Conservation (phyloP, 2,113 vertebrate genomes). For the Chlamydotis undulata region DNA sequence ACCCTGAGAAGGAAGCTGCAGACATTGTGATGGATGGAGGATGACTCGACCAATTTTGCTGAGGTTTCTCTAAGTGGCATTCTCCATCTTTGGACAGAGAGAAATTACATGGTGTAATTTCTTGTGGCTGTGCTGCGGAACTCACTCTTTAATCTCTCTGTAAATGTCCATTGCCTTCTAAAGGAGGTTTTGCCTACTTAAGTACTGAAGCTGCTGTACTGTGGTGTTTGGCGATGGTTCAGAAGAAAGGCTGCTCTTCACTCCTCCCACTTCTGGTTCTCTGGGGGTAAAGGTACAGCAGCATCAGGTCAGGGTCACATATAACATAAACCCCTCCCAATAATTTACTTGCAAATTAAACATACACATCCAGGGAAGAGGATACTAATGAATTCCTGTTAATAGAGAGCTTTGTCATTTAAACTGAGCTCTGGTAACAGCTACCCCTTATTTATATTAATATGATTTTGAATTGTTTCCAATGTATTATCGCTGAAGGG, state of each 20-base stretch:
- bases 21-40: neutral
- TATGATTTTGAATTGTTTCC: neutral
- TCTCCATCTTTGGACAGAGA: neutral
- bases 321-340: neutral
- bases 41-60: neutral
- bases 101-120: neutral
- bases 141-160: neutral
- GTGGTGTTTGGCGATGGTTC: neutral
- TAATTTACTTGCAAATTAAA: neutral
- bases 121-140: neutral
- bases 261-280: neutral
- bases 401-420: neutral
- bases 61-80: neutral
- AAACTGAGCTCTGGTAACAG: neutral
- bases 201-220: neutral
- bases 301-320: rapidly evolving
- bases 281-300: neutral
- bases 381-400: neutral
- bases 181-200: neutral
- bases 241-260: neutral
- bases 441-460: neutral
- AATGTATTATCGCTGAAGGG: neutral
- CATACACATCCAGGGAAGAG: neutral
- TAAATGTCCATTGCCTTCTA: neutral
- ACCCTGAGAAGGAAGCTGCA: neutral